Base-by-base conservation (phyloP, 2,113 vertebrate genomes). In the Rhadina sibilatrix region DNA sequence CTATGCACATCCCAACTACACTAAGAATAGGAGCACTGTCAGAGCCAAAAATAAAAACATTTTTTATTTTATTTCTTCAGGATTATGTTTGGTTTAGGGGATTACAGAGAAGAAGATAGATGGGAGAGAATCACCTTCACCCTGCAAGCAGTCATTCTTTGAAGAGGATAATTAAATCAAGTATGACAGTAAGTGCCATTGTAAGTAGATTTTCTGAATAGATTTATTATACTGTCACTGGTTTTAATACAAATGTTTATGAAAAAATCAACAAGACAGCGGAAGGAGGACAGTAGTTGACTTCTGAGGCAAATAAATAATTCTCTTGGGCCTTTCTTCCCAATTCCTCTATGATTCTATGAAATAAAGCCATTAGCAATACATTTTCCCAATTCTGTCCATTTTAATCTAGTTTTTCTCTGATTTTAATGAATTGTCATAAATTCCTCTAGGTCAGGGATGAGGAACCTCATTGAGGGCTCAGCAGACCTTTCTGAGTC, bases 171-270 rank as follows among this genome's bases (percentile, higher is more conserved):
- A 92, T 90, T 84, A 92, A 89, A 94, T 94, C 61, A 83, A 77
- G 28, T 49, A 79, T 94, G 92, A 81, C 84, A 75, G 4, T 89
- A 94, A 89, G 69, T 89, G 74, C 72, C 47, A 87, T 79, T 1
- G 1, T 94, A 94, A 95, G 59, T 77, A 90, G 71, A 74, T 86
- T 94, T 93, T 94, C 70, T 82, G 31, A 87, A 52, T 40, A 79
- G 77, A 79, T 96, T 85, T 95, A 79, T 91, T 91, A 33, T 46
- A 69, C 40, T 87, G 53, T 78, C 53, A 61, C 52, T 87, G 37
- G 6, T 84, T 89, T 72, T 79, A 82, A 82, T 79, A 92, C 18
- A 75, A 91, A 71, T 84, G 17, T 83, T 84, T 75, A 40, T 71
- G 8, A 19, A 83, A 79, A 76, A 24, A 16, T 27, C 31, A 56